Evolutionary conservation across 2,797 vertebrate genomes (phyloP).

Genomic region (Tauraco hartlaubi): DNA sequence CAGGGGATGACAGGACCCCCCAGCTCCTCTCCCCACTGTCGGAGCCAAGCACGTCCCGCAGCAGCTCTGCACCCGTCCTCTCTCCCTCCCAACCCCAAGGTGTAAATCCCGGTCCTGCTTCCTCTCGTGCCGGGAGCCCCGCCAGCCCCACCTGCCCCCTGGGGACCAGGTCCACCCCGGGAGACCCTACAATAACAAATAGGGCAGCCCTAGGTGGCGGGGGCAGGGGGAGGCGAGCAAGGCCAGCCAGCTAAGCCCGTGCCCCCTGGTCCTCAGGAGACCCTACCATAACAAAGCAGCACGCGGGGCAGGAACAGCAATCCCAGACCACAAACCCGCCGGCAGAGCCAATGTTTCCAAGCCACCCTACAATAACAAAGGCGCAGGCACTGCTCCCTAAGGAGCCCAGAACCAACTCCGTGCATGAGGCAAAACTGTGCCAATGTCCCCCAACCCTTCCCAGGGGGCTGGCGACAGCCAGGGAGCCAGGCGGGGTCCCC

Average conservation of each 20-base stretch:
- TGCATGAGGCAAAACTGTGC: not conserved
- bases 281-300: not conserved
- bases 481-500: not conserved
- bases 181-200: not conserved
- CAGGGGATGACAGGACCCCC: not conserved
- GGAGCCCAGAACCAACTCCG: not conserved
- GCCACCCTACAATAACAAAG: not conserved
- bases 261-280: not conserved
- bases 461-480: not conserved
- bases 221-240: not conserved
- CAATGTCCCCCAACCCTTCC: not conserved
- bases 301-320: accelerated
- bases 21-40: not conserved
- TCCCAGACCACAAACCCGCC: accelerated
- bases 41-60: accelerated
- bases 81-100: not conserved
- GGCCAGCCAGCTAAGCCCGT: accelerated
- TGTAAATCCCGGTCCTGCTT: not conserved
- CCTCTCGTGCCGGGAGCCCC: not conserved
- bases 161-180: not conserved
- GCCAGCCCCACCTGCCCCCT: not conserved
- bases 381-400: not conserved
- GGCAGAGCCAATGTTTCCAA: not conserved
- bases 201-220: not conserved
- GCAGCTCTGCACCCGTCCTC: accelerated